These are phyloP conservation scores for Heliconius eleuchia DNA, from an alignment of 1,140 invertebrate species.

Conservation along the genomic window DNA sequence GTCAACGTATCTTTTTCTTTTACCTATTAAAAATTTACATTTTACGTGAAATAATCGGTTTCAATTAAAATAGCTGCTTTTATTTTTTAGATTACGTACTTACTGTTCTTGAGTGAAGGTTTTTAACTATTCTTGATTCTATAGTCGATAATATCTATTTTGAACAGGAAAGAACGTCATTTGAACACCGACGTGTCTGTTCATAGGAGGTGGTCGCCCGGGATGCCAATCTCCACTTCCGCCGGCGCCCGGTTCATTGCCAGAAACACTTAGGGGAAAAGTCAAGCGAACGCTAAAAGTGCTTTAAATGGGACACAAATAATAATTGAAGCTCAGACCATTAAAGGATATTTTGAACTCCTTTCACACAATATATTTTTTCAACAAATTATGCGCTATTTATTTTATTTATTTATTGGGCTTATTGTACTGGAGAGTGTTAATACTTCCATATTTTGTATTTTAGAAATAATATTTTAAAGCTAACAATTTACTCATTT, in stretches of 20 bases:
- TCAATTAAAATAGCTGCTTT: neutral
- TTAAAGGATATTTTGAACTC: neutral
- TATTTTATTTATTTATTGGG: neutral
- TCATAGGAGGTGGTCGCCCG: conserved; percentile 58
- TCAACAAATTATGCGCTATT: too few relatives aligned
- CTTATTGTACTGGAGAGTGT: neutral
- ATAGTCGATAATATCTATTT: conserved; percentile 15
- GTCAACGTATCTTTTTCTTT: neutral
- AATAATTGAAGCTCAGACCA: neutral
- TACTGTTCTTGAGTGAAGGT: neutral
- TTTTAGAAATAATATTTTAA: too few relatives aligned
- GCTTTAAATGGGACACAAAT: conserved; percentile 11
- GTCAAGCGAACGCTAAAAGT: conserved; percentile 26
- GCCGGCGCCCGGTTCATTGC: conserved; percentile 73
- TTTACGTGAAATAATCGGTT: neutral
- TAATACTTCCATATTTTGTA: too few relatives aligned
- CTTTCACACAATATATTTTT: neutral
- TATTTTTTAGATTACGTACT: neutral
- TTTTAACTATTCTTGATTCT: too few relatives aligned
- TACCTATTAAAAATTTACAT: neutral
- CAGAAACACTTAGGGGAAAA: conserved; percentile 62
- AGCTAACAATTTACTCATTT: neutral
- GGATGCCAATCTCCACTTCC: conserved; percentile 60
- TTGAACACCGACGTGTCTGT: conserved; percentile 51
- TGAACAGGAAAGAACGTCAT: conserved; percentile 37